phyloP scores from a whole-genome alignment of 2,888 invertebrate genomes.

The Aethes cnicana region DNA sequence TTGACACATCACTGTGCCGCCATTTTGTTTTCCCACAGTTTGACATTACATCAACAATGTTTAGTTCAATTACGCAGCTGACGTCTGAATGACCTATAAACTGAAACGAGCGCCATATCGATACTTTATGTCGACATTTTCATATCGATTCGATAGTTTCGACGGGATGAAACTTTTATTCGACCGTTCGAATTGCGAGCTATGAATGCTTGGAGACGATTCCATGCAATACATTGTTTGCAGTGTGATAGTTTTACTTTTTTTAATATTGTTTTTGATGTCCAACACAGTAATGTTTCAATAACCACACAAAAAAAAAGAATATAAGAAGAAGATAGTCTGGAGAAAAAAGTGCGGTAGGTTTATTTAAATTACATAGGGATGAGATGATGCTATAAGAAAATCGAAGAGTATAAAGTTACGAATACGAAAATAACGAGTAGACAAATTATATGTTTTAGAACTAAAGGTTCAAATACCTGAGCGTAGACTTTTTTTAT shows the following conservation, averaged over 20 bases:
- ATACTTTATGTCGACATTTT: conserved; percentile 30
- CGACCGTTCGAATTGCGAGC: conserved; percentile 23
- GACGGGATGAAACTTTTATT: conserved; percentile 29
- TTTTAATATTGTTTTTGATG: conserved; percentile 1
- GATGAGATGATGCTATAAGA: too few species aligned
- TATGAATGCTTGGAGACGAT: conserved; percentile 24
- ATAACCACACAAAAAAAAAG: too few species aligned
- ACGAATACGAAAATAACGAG: too few species aligned
- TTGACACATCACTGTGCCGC: not conserved
- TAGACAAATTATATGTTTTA: too few species aligned
- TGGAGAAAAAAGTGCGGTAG: too few species aligned
- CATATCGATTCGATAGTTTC: conserved; percentile 30
- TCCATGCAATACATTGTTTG: conserved; percentile 17
- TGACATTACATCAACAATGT: conserved; percentile 22
- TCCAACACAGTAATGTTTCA: too few species aligned
- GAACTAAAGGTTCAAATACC: too few species aligned
- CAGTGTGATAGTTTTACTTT: conserved; percentile 7
- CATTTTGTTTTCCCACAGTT: conserved; percentile 12
- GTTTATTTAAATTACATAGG: too few species aligned
- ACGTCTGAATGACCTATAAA: conserved; percentile 30
- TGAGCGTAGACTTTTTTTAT: too few species aligned
- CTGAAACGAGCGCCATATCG: conserved; percentile 26
- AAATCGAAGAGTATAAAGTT: too few species aligned
- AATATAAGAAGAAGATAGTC: too few species aligned
- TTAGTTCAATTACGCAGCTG: conserved; percentile 27